A percentile compares a stretch with the other conserved stretches of the same genome.
Conservation (phyloP, 1,140 invertebrate genomes). For the Lamellibrachia luymesi region DNA sequence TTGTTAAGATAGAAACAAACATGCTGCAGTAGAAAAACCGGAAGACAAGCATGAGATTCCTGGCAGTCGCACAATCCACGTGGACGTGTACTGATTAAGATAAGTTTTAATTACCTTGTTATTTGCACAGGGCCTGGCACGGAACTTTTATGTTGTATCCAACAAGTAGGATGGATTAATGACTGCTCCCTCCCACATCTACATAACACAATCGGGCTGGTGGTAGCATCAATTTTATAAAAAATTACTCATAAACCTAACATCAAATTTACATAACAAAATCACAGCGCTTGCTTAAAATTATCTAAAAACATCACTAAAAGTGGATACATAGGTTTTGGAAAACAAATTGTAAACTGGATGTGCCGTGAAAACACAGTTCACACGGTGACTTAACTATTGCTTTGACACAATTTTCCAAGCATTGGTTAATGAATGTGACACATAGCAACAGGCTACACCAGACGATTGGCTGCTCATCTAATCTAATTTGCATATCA, state of each 20-base stretch:
- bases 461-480: background rate
- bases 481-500: background rate
- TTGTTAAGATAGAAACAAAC: background rate
- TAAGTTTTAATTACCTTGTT: background rate
- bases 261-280: background rate
- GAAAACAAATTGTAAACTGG: background rate
- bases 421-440: background rate
- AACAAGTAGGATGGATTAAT: background rate
- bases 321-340: background rate
- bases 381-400: background rate
- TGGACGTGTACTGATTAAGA: background rate
- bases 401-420: background rate
- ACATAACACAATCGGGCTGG: background rate
- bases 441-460: background rate
- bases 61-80: background rate
- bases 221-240: background rate
- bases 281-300: background rate
- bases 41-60: background rate
- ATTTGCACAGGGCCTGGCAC: background rate
- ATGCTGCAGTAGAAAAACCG: background rate
- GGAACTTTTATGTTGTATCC: background rate
- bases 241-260: background rate
- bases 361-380: background rate
- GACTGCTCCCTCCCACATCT: background rate
- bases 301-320: background rate